Conservation (phyloP, 2,888 invertebrate species). For the Synergus gifuensis region DNA sequence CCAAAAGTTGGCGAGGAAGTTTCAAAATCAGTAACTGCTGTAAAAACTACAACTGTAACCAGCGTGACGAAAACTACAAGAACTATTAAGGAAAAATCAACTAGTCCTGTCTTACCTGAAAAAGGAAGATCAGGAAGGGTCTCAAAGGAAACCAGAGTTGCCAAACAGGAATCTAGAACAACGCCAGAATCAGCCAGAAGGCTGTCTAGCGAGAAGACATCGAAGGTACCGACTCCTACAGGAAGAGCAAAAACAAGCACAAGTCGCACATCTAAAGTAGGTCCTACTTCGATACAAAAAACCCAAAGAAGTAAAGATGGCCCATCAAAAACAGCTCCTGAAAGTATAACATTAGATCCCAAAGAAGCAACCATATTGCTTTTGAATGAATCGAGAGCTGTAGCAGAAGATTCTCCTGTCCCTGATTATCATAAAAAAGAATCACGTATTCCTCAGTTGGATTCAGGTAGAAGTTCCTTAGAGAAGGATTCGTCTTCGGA, state of each 20-base stretch:
- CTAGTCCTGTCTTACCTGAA: slow-evolving; percentile 21
- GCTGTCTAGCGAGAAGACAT: slow-evolving; percentile 45
- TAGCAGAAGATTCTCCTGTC: slow-evolving; percentile 43
- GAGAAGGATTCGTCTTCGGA: slow-evolving; percentile 55
- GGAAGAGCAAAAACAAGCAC: not conserved
- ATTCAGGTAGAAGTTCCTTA: slow-evolving; percentile 53
- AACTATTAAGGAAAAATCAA: slow-evolving; percentile 27
- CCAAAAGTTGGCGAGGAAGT: slow-evolving; percentile 45
- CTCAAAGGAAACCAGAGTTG: slow-evolving; percentile 23
- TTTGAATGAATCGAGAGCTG: slow-evolving; percentile 50
- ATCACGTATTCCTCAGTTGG: slow-evolving; percentile 1
- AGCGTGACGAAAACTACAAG: slow-evolving; percentile 2
- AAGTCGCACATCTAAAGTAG: slow-evolving; percentile 32
- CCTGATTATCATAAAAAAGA: slow-evolving; percentile 41
- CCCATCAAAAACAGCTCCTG: slow-evolving; percentile 44
- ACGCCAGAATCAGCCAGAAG: slow-evolving; percentile 46
- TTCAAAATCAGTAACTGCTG: slow-evolving; percentile 46
- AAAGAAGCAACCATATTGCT: slow-evolving; percentile 58
- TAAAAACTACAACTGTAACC: slow-evolving; percentile 28
- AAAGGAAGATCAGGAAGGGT: slow-evolving; percentile 13
- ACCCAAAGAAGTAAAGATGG: slow-evolving; percentile 14
- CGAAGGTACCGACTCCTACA: slow-evolving; percentile 21
- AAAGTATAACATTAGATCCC: slow-evolving; percentile 53
- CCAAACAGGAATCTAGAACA: slow-evolving; percentile 50
- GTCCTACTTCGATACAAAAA: slow-evolving; percentile 32